These are phyloP conservation scores for Eustalomyia histrio DNA, from an alignment of 2,888 invertebrate genomes.

Conservation along the genomic window DNA sequence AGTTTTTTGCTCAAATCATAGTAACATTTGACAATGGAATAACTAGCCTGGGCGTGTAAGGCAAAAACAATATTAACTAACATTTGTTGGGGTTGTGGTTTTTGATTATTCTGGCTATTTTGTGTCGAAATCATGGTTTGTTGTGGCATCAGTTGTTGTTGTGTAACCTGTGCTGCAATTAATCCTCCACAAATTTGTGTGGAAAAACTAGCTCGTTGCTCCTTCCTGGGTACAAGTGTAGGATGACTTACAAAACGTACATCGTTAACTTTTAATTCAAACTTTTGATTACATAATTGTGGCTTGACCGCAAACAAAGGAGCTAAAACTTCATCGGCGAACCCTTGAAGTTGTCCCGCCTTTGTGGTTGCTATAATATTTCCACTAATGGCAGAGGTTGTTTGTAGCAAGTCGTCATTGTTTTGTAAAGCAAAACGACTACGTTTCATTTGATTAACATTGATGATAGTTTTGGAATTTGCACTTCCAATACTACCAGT, in stretches of 20 bases:
- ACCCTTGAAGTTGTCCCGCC: slow-evolving; percentile 83
- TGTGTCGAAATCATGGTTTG: slow-evolving; percentile 27
- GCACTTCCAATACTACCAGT: slow-evolving; percentile 19
- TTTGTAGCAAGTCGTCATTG: slow-evolving; percentile 87
- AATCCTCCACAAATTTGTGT: slow-evolving; percentile 4
- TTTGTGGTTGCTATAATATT: slow-evolving; percentile 55
- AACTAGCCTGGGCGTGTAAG: slow-evolving; percentile 92
- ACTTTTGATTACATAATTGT: slow-evolving; percentile 93
- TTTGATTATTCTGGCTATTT: slow-evolving; percentile 34
- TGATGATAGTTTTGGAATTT: slow-evolving; percentile 32
- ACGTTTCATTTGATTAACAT: slow-evolving; percentile 76
- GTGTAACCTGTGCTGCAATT: slow-evolving; percentile 6
- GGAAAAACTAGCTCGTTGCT: slow-evolving; percentile 79
- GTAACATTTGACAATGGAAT: slow-evolving; percentile 95
- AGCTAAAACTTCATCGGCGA: slow-evolving; percentile 91
- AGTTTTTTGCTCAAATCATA: slow-evolving; percentile 95
- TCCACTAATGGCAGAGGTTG: slow-evolving; percentile 79
- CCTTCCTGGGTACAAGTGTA: slow-evolving; percentile 86
- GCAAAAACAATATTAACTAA: slow-evolving; percentile 95
- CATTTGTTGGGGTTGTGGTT: slow-evolving; percentile 80
- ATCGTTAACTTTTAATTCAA: slow-evolving; percentile 97
- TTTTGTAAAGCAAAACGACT: slow-evolving; percentile 90
- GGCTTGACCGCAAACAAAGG: slow-evolving; percentile 94
- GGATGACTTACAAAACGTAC: slow-evolving; percentile 97
- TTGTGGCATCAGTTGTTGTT: slow-evolving; percentile 8